phyloP scores from a whole-genome alignment of 2,113 vertebrate genomes.

The Ia io region DNA sequence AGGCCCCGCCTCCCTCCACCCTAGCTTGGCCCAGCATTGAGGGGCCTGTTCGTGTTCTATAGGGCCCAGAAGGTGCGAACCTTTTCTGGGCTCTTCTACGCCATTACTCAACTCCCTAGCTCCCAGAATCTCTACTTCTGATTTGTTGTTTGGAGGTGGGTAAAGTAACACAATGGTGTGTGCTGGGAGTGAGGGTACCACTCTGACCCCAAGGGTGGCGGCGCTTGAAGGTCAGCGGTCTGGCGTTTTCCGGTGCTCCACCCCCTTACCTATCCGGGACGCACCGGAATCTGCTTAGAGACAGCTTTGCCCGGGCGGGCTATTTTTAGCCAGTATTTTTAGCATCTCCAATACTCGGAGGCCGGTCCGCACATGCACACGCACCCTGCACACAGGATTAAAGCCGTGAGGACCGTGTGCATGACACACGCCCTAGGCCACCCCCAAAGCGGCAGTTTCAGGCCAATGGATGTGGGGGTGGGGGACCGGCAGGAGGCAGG shows the following conservation, averaged over 20 bases:
- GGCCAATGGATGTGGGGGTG: not conserved
- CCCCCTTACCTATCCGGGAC: constrained; percentile 10
- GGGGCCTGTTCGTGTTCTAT: too few species aligned
- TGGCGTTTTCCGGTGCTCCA: not conserved
- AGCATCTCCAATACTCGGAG: constrained; percentile 81
- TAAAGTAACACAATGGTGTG: not conserved
- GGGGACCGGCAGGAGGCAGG: not conserved
- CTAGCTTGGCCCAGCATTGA: not conserved
- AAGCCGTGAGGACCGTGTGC: not conserved
- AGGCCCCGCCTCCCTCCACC: too few species aligned
- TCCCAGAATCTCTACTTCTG: not conserved
- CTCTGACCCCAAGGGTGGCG: not conserved
- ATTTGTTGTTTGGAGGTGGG: not conserved
- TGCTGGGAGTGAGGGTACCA: too few species aligned
- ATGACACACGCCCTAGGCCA: not conserved
- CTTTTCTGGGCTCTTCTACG: constrained; percentile 4
- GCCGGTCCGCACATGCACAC: constrained; percentile 50
- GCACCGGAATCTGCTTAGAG: constrained; percentile 59
- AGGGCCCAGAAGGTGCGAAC: not conserved
- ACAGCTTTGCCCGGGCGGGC: constrained; percentile 70
- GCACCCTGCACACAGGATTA: not conserved
- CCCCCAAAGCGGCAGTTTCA: not conserved
- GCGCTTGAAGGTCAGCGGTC: not conserved
- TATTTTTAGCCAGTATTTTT: constrained; percentile 84
- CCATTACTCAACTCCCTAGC: not conserved